A percentile compares a stretch with the other conserved stretches of the same genome.
Evolutionary conservation across 2,113 vertebrate genomes (phyloP).

Genomic region (Atlantisia rogersi): DNA sequence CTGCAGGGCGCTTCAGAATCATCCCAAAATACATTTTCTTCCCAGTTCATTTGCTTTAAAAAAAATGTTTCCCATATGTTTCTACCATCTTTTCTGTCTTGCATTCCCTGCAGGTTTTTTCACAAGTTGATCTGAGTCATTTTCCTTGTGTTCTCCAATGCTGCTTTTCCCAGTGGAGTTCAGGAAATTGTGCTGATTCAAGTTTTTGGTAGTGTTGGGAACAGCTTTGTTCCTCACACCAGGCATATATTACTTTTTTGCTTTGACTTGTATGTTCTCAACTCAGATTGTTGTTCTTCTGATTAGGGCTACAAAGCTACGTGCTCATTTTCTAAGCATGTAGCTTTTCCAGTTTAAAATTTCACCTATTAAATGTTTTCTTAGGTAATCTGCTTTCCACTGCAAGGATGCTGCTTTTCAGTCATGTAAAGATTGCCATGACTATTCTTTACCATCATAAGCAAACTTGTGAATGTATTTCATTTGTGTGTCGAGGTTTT

Average conservation of each 20-base stretch:
- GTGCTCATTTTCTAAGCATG: neutral
- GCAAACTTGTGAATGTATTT: neutral
- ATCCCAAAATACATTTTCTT: neutral
- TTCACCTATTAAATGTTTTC: neutral
- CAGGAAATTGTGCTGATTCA: neutral
- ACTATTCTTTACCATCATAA: neutral
- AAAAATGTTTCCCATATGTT: neutral
- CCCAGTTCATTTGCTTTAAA: neutral
- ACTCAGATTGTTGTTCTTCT: neutral
- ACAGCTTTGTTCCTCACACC: rapidly evolving
- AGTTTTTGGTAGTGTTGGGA: neutral
- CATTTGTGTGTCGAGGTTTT: neutral
- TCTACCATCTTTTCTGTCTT: neutral
- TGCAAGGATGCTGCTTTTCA: neutral
- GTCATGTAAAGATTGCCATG: neutral
- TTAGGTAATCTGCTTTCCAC: neutral
- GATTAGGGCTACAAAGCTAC: neutral
- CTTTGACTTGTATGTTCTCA: neutral
- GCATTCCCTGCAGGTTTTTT: neutral
- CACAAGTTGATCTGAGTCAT: neutral
- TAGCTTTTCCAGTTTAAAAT: neutral
- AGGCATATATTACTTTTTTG: neutral
- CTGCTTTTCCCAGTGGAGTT: neutral
- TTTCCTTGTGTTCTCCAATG: neutral
- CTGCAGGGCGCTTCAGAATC: neutral